phyloP scores from a whole-genome alignment of 2,797 vertebrate species.

The Tiaroga cobitis region DNA sequence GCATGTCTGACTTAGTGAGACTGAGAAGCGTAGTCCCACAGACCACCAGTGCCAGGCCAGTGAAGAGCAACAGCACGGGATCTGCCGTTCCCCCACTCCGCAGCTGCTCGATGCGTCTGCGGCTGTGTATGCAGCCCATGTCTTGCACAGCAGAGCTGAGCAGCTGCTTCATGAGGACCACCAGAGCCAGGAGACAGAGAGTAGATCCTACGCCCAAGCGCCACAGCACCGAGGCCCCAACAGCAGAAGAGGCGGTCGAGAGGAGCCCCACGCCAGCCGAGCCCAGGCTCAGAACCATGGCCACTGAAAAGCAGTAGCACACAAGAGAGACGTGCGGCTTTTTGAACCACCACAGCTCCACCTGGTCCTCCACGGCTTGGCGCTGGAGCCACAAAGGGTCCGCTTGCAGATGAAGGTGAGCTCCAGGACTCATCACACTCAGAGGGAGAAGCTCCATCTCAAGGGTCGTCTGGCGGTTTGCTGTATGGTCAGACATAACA shows the following conservation, averaged over 20 bases:
- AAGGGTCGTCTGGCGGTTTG: constrained; percentile 63
- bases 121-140: constrained; percentile 93
- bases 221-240: constrained; percentile 88
- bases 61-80: constrained; percentile 81
- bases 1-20: constrained; percentile 81
- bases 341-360: constrained; percentile 95
- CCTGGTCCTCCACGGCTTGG: constrained; percentile 85
- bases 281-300: constrained; percentile 89
- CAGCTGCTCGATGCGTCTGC: constrained; percentile 86
- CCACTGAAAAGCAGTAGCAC: constrained; percentile 88
- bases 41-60: constrained; percentile 81
- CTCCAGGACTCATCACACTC: constrained; percentile 54
- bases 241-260: constrained; percentile 79
- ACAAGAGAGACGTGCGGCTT: constrained; percentile 88
- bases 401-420: constrained; percentile 59
- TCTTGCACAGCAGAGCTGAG: constrained; percentile 97
- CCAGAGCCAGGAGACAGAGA: constrained; percentile 89
- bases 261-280: constrained; percentile 88
- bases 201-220: constrained; percentile 87
- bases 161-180: constrained; percentile 92
- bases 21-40: constrained; percentile 84
- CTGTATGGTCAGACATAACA: not conserved
- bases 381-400: constrained; percentile 72
- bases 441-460: constrained; percentile 78
- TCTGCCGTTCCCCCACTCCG: constrained; percentile 90